Percentiles rank a stretch among this genome's conserved stretches.
Evolutionary conservation across 2,888 invertebrate species (phyloP).

Genomic region (Mylabris sibirica): DNA sequence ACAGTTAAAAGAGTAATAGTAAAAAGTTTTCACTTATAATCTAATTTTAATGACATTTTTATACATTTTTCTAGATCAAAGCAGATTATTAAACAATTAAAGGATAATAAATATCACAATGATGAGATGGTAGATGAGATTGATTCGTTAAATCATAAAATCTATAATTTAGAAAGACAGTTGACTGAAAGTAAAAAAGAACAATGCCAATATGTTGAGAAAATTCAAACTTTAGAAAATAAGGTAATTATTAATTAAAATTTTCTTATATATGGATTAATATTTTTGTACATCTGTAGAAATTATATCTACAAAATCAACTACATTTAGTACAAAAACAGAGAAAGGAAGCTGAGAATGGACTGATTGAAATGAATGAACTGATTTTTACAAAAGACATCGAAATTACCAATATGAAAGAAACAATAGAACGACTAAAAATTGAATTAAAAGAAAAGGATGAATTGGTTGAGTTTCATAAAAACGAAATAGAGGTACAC

Average conservation of each 20-base stretch:
- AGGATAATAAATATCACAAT: slow-evolving; percentile 39
- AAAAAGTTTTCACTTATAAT: not conserved
- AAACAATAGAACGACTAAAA: slow-evolving; percentile 41
- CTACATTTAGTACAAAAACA: slow-evolving; percentile 35
- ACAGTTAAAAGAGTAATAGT: not conserved
- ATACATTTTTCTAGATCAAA: slow-evolving; percentile 42
- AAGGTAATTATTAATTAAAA: slow-evolving; percentile 25
- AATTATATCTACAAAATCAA: slow-evolving; percentile 41
- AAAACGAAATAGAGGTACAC: slow-evolving; percentile 44
- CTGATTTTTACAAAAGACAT: slow-evolving; percentile 44
- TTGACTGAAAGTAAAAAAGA: slow-evolving; percentile 44
- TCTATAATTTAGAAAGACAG: slow-evolving; percentile 43
- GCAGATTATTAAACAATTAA: slow-evolving; percentile 43
- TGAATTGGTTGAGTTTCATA: slow-evolving; percentile 42
- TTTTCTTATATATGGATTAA: not conserved
- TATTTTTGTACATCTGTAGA: slow-evolving; percentile 37
- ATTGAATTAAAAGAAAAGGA: slow-evolving; percentile 40
- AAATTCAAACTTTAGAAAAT: slow-evolving; percentile 27
- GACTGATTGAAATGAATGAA: slow-evolving; percentile 40
- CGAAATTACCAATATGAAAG: slow-evolving; percentile 39
- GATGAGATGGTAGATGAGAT: slow-evolving; percentile 48
- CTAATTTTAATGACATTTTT: not conserved
- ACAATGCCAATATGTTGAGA: slow-evolving; percentile 21
- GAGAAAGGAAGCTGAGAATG: slow-evolving; percentile 38
- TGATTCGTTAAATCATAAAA: slow-evolving; percentile 38